Base-by-base conservation (phyloP, 1,140 invertebrate genomes). In the Psilanteris sp. region DNA sequence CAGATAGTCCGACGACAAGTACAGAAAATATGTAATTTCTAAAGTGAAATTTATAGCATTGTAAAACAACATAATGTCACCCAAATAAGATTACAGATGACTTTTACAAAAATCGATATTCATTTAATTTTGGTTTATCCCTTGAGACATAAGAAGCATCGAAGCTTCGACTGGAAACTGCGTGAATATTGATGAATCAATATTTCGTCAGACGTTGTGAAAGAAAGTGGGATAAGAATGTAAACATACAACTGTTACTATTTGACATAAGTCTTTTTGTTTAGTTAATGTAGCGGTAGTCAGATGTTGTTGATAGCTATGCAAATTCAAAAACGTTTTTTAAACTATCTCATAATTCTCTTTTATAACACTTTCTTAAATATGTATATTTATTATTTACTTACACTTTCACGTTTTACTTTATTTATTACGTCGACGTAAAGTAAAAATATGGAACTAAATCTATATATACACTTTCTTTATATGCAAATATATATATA, bases 141-240 rank as follows among this genome's bases (percentile, higher is more conserved):
- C n/a, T 20, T 5, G 6, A 13, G 24, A 46, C 34, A 46, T 37
- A 52, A 70, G 44, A 36, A 70, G 32, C 55, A 46, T 20, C 27
- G 27, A 13, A 37, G 31, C 54, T 62, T 54, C 11, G 24, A 55
- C 15, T 24, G 31, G 37, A 50, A 44, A 6, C 39, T 39, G 37
- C n/a, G n/a, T 36, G 46, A 71, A 71, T 71, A 71, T 54, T 71
- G 55, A 71, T 31, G 46, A 61, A 70, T 70, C 52, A 52, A 59
- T 57, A 57, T 57, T 68, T 55, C 43, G 32, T 57, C 41, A 48
- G 43, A 62, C 14, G n/a, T 13, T 34, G 29, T 20, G 29, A 43
- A 48, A 31, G 16, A 61, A 59, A 34, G 18, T 20, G 5, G 22
- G 8, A 29, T 48, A 57, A 43, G 54, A 43, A 44, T 43, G 37